phyloP scores from a whole-genome alignment of 1,140 invertebrate genomes.

The Cataglyphis hispanica region DNA sequence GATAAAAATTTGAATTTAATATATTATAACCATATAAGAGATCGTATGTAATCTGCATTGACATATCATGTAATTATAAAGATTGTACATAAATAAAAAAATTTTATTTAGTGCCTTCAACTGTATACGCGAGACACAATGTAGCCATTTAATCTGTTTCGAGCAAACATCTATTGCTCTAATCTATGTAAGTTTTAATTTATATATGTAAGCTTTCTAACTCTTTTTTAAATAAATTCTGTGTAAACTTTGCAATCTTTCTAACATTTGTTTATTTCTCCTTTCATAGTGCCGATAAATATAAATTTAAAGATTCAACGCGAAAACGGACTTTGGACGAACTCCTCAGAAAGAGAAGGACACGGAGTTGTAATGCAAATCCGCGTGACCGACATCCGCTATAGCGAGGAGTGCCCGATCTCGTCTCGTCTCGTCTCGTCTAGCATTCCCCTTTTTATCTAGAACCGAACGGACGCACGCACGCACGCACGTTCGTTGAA shows the following conservation, averaged over 20 bases:
- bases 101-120: no score
- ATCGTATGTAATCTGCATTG: no score
- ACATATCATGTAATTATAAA: no score
- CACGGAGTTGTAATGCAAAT: constrained; percentile 81
- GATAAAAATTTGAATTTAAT: no score
- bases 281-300: no score
- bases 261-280: no score
- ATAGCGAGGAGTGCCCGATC: constrained; percentile 72
- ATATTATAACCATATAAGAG: no score
- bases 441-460: constrained; percentile 77
- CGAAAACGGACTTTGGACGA: no score
- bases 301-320: constrained; percentile 3
- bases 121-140: not conserved
- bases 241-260: not conserved
- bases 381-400: constrained; percentile 80
- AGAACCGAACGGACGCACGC: constrained; percentile 50
- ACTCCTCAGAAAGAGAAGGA: not conserved
- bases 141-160: not conserved
- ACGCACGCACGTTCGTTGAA: constrained; percentile 77
- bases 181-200: no score
- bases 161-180: no score
- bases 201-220: no score
- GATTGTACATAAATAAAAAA: no score
- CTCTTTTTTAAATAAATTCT: not conserved
- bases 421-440: constrained; percentile 48